Evolutionary conservation across 2,888 invertebrate species (phyloP).

Genomic region (Plutella xylostella): DNA sequence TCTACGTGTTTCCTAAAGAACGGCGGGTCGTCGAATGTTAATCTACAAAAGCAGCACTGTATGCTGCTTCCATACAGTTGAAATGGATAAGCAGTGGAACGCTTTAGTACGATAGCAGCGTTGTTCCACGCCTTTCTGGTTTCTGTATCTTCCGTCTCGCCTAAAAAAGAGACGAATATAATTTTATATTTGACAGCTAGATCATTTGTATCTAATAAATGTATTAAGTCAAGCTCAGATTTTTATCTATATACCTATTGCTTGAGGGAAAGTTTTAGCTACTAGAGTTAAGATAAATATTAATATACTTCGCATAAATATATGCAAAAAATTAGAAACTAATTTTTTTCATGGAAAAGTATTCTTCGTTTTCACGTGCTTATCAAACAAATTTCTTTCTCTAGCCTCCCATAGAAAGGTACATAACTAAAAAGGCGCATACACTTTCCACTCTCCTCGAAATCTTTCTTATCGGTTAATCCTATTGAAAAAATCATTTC

Average conservation of each 20-base stretch:
- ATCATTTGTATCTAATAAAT: too few relatives aligned
- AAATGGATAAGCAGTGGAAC: slow-evolving; percentile 1
- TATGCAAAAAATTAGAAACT: too few relatives aligned
- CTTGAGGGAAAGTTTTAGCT: too few relatives aligned
- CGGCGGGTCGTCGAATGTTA: background rate
- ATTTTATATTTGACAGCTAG: background rate
- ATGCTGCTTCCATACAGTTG: background rate
- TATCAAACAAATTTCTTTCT: background rate
- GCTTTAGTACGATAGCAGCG: background rate
- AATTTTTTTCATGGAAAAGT: slow-evolving; percentile 7
- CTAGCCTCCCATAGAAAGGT: slow-evolving; percentile 7
- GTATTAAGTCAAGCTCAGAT: too few relatives aligned
- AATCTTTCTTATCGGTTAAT: too few relatives aligned
- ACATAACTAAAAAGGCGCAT: too few relatives aligned
- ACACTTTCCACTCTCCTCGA: too few relatives aligned
- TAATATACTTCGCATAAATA: too few relatives aligned
- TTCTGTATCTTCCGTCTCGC: background rate
- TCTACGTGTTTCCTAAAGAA: background rate
- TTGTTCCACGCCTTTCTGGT: too few relatives aligned
- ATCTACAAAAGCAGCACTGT: slow-evolving; percentile 1
- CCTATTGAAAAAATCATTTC: too few relatives aligned
- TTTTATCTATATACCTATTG: too few relatives aligned
- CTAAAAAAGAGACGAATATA: slow-evolving; percentile 1
- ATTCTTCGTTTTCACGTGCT: slow-evolving; percentile 4
- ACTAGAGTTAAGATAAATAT: too few relatives aligned